Base-by-base conservation (phyloP, 2,113 vertebrate genomes). In the Lophochroa leadbeateri region DNA sequence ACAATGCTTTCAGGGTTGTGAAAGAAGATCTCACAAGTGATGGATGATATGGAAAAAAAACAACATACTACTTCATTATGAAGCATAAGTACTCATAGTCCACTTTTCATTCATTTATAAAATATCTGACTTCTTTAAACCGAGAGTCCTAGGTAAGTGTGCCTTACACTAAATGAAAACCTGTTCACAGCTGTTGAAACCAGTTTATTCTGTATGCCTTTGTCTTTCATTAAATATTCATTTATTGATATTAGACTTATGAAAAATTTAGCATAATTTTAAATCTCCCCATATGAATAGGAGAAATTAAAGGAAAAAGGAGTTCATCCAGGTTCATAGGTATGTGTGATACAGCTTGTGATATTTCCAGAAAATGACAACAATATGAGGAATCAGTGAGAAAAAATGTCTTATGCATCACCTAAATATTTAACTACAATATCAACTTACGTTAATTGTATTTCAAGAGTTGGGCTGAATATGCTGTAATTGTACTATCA, bases 211-310 rank as follows among this genome's bases (percentile, higher is more conserved):
- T 83, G 65, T 75, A 77, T 65, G 94, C 52, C 21, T 88, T 93
- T 64, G 10, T 69, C 33, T 78, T 72, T 92, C 88, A 96, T 97
- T 95, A 96, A 97, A 92, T 92, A 97, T 95, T 95, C 72, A 96
- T 94, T 92, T 94, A 94, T 95, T 96, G 85, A 93, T 94, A 95
- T 88, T 93, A 94, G 75, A 89, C 94, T 93, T 78, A 97, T 96
- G 47, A 96, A 97, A 97, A 88, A 95, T 94, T 94, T 81, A 96
- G 61, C 39, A 68, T 82, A 57, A 86, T 82, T 94, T 94, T 95
- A 90, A 90, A 93, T 64, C n/a, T 89, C 35, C 52, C 31, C n/a
- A 41, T 53, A 95, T 61, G 69, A 90, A 93, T 17, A 92, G 82
- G 23, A 79, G 35, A 95, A 88, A 93, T 92, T 93, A 92, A 91